Conservation (phyloP, 2,888 invertebrate genomes). For the Monopis laevigella region DNA sequence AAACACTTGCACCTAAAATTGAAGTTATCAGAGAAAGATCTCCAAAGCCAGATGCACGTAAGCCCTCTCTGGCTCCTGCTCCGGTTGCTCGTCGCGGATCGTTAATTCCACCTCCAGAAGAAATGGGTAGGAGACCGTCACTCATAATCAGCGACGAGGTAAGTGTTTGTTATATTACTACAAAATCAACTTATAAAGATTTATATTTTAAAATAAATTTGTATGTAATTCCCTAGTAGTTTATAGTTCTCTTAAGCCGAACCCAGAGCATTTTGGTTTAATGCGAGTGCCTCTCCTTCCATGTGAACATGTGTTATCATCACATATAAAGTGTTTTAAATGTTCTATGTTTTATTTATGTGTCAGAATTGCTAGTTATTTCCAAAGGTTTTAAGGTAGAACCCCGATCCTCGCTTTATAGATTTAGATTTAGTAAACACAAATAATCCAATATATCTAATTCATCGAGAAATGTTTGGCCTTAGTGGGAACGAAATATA, state of each 20-base stretch:
- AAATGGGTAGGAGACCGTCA: constrained; percentile 86
- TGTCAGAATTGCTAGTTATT: no score
- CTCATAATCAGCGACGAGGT: constrained; percentile 96
- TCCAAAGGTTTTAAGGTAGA: constrained; percentile 3
- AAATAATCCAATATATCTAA: constrained; percentile 14
- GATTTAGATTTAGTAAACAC: constrained; percentile 10
- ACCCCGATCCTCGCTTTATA: constrained; percentile 7
- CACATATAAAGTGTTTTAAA: no score
- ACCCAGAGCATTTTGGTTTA: constrained; percentile 46
- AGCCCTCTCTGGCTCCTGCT: constrained; percentile 77
- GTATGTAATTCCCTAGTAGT: not conserved
- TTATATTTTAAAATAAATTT: not conserved
- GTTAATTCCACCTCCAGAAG: constrained; percentile 89
- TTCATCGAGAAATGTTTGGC: constrained; percentile 22
- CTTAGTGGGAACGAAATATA: constrained; percentile 5
- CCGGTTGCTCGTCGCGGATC: constrained; percentile 75
- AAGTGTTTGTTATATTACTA: constrained; percentile 25
- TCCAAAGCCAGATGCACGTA: constrained; percentile 73
- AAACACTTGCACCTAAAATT: constrained; percentile 80
- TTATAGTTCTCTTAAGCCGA: constrained; percentile 45
- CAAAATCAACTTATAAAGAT: not conserved
- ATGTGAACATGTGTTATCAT: no score
- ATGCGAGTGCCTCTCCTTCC: not conserved
- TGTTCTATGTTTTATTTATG: no score
- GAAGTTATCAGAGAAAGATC: constrained; percentile 86